Base-by-base conservation (phyloP, 2,113 vertebrate species). In the Hippopotamus amphibius region DNA sequence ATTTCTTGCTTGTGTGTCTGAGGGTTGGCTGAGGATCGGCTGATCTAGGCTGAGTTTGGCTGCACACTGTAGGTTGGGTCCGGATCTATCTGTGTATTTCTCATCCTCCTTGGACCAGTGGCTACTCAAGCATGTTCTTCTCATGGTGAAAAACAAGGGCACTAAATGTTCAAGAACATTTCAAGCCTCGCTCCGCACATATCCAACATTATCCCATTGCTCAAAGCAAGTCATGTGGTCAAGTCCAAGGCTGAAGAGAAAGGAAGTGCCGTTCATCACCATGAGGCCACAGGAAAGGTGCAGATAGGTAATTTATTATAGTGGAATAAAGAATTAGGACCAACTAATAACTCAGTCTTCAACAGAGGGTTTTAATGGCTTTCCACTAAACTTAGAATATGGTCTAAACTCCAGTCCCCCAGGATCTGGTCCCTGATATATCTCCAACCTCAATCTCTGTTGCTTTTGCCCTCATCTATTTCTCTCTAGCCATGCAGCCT, bases 211-310 rank as follows among this genome's bases (percentile, higher is more conserved):
- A 68, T 37, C 19, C 53, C n/a, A 53, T 30, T 88, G 26, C 33
- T 96, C 30, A 93, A 41, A 83, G 69, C 33, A 80, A 92, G 57
- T 43, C 4, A 61, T 33, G 8, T 43, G 46, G 50, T 33, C 28
- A 81, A 93, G 80, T 53, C 71, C 26, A 95, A 93, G 71, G 66
- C 88, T 82, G 65, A 95, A 55, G 68, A 68, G 55, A 77, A 65
- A 80, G 26, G 30, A 63, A 88, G 22, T 57, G 17, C 0, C 61
- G 21, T 53, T 9, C 26, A 63, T n/a, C 33, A 48, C 12, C 57
- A 11, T 33, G 46, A 97, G 26, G 37, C 4, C 55, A 50, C 16
- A 17, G 81, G 48, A 71, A 77, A 77, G 30, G 2, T 92, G 7
- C 46, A 43, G n/a, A 72, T 33, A 46, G 33, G 50, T 9, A 65